A percentile compares a stretch with the other conserved stretches of the same genome.
phyloP scores from a whole-genome alignment of 2,113 vertebrate species.

The Rhinoptilus africanus region DNA sequence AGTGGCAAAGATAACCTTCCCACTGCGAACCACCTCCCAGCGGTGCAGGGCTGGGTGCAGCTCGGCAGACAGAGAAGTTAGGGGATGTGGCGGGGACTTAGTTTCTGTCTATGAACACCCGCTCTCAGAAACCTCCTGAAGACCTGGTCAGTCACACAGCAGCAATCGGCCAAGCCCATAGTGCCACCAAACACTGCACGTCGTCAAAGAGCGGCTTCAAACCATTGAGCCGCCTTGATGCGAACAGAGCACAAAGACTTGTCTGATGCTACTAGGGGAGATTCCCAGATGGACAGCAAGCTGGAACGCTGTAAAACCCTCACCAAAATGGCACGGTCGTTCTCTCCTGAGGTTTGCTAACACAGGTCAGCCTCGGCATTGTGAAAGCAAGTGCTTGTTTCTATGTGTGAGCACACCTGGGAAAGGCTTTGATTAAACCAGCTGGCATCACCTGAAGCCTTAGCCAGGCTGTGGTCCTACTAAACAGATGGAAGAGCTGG shows the following conservation, averaged over 20 bases:
- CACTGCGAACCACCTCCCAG: not conserved
- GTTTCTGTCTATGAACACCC: not conserved
- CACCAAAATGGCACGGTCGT: not conserved
- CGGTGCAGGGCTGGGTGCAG: not conserved
- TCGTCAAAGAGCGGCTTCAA: not conserved
- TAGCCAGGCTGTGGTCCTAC: not conserved
- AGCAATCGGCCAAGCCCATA: accelerated
- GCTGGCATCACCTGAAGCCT: not conserved
- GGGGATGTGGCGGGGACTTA: not conserved
- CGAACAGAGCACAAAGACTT: not conserved
- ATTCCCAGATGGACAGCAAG: not conserved
- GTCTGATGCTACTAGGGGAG: not conserved
- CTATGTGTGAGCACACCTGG: not conserved
- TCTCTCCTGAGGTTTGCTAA: not conserved
- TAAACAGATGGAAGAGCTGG: not conserved
- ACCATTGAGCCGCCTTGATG: not conserved
- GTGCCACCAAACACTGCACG: not conserved
- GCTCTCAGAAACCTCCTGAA: not conserved
- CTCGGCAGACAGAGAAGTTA: not conserved
- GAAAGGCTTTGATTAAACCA: not conserved
- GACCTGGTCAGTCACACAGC: not conserved
- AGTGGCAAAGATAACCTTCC: conserved; percentile 9
- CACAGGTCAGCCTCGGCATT: not conserved
- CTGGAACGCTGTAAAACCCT: accelerated
- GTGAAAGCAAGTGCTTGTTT: not conserved